A percentile compares a stretch with the other conserved stretches of the same genome.
phyloP scores from a whole-genome alignment of 1,140 invertebrate species.

The Lasioglossum baleicum region DNA sequence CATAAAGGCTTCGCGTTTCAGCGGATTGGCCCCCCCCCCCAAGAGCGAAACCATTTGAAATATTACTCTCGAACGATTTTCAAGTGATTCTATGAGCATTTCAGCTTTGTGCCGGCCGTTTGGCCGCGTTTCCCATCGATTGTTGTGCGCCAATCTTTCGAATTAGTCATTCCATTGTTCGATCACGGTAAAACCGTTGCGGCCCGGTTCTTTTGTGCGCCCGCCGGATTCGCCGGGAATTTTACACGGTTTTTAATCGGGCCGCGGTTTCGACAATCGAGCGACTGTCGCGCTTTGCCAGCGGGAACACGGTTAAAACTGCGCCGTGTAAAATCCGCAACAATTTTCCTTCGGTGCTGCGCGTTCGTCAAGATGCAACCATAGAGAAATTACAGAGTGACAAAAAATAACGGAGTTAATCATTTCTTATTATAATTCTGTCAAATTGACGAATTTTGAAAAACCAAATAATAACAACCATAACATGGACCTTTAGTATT shows the following conservation, averaged over 20 bases:
- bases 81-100: conserved; percentile 1
- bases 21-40: neutral
- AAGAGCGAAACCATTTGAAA: conserved; percentile 14
- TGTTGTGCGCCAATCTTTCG: neutral
- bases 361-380: no score
- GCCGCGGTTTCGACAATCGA: neutral
- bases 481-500: no score
- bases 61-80: conserved; percentile 13
- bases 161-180: neutral
- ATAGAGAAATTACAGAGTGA: no score
- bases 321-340: no score
- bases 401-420: no score
- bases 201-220: neutral
- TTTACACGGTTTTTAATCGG: neutral
- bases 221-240: neutral
- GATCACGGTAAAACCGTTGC: neutral
- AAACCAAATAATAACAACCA: no score
- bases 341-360: no score
- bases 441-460: no score
- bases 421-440: no score
- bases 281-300: neutral
- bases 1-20: conserved; percentile 19
- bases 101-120: neutral
- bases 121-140: neutral
- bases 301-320: no score